Conservation (phyloP, 1,140 invertebrate genomes). For the Melitaea cinxia region DNA sequence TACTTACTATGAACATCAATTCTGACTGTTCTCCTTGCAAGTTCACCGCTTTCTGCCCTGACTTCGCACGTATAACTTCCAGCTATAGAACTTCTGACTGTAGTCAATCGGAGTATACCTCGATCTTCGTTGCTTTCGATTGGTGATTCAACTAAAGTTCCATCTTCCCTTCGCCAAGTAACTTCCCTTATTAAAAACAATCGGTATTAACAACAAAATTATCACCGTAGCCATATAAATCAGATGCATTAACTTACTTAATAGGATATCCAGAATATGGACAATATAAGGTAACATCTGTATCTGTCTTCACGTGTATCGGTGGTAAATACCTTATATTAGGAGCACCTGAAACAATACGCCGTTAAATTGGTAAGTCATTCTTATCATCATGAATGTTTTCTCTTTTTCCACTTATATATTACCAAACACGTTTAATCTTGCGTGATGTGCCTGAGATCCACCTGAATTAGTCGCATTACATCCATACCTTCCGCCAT, state of each 20-base stretch:
- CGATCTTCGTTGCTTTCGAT: constrained; percentile 61
- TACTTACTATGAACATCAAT: constrained; percentile 77
- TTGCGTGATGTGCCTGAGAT: constrained; percentile 69
- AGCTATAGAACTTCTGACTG: constrained; percentile 56
- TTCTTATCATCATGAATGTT: background rate
- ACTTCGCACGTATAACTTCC: constrained; percentile 76
- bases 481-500: constrained; percentile 73
- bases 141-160: constrained; percentile 56
- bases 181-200: constrained; percentile 57
- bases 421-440: constrained; percentile 73
- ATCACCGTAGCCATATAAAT: background rate
- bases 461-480: constrained; percentile 73
- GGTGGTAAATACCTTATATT: constrained; percentile 90
- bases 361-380: background rate
- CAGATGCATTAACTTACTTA: constrained; percentile 62
- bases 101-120: constrained; percentile 60
- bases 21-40: constrained; percentile 69
- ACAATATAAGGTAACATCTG: constrained; percentile 89
- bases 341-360: constrained; percentile 85
- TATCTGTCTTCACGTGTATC: constrained; percentile 90
- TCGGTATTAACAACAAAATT: background rate
- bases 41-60: constrained; percentile 68
- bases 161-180: constrained; percentile 69
- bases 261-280: constrained; percentile 94
- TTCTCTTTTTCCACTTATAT: background rate